Percentiles rank a stretch among this genome's conserved stretches.
These are phyloP conservation scores for Neopipo cinnamomea DNA, from an alignment of 2,113 vertebrate species.

Conservation along the genomic window DNA sequence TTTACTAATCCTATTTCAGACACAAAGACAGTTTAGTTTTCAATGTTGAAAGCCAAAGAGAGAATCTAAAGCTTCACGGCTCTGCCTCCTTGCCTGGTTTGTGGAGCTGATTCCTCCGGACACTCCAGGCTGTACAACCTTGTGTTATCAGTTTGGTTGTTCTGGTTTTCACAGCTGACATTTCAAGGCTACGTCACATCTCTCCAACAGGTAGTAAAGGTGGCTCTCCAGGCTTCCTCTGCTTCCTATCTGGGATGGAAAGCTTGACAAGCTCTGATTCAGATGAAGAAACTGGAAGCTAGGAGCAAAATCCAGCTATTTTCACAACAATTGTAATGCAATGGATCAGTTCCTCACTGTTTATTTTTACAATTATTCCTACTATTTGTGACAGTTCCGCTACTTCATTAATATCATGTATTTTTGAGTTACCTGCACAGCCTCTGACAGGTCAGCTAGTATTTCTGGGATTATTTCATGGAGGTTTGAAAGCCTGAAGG, in stretches of 20 bases:
- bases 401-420: not conserved
- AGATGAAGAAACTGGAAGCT: conserved; percentile 52
- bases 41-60: not conserved
- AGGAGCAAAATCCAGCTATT: conserved; percentile 32
- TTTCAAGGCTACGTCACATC: not conserved
- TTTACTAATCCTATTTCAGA: not conserved
- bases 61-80: not conserved
- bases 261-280: conserved; percentile 12
- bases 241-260: not conserved
- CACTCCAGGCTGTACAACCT: not conserved
- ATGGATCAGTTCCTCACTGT: not conserved
- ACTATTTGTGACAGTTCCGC: conserved; percentile 10
- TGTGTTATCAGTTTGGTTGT: not conserved
- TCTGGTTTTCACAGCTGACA: not conserved
- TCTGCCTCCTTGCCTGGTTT: not conserved
- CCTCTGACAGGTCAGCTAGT: not conserved
- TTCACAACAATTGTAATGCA: conserved; percentile 15
- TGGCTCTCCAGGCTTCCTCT: not conserved
- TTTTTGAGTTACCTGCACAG: not conserved
- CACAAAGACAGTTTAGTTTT: not conserved
- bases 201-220: not conserved
- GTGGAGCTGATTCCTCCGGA: not conserved
- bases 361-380: conserved; percentile 25
- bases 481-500: not conserved
- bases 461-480: conserved; percentile 30